Conservation (phyloP, 2,888 invertebrate genomes). For the Acronicta alni region DNA sequence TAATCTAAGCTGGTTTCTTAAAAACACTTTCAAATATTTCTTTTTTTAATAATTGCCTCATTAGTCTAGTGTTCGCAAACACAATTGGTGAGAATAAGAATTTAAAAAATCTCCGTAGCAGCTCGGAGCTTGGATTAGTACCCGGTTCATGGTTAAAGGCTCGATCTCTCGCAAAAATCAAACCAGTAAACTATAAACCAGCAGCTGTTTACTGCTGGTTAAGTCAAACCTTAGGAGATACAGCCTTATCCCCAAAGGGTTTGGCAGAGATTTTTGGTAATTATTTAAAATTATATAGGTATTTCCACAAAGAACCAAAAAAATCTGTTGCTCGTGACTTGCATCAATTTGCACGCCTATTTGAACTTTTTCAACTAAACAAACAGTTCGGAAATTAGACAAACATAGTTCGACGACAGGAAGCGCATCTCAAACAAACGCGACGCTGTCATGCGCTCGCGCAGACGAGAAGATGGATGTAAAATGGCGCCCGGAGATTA, state of each 20-base stretch:
- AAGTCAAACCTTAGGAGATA: too few species aligned
- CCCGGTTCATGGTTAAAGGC: too few species aligned
- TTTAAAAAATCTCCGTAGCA: too few species aligned
- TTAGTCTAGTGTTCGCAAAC: too few species aligned
- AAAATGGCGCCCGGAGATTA: slow-evolving; percentile 56
- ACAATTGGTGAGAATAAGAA: too few species aligned
- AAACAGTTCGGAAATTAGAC: slow-evolving; percentile 79
- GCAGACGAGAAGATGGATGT: slow-evolving; percentile 59
- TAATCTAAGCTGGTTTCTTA: slow-evolving; percentile 12
- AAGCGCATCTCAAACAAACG: slow-evolving; percentile 69
- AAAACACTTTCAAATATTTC: background rate
- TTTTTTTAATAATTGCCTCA: slow-evolving; percentile 35
- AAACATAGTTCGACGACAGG: slow-evolving; percentile 72
- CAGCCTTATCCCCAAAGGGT: too few species aligned
- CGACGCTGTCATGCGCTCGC: slow-evolving; percentile 62
- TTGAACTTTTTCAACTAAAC: slow-evolving; percentile 69
- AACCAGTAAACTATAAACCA: too few species aligned
- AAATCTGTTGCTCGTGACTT: slow-evolving; percentile 71
- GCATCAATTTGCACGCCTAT: slow-evolving; percentile 75
- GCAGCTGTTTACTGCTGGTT: too few species aligned
- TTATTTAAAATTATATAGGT: too few species aligned
- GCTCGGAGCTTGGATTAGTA: too few species aligned
- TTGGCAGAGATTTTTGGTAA: too few species aligned
- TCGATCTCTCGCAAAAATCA: too few species aligned
- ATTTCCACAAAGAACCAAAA: slow-evolving; percentile 26